A percentile compares a stretch with the other conserved stretches of the same genome.
Evolutionary conservation across 2,797 vertebrate genomes (phyloP).

Genomic region (Benthosema pterotum): DNA sequence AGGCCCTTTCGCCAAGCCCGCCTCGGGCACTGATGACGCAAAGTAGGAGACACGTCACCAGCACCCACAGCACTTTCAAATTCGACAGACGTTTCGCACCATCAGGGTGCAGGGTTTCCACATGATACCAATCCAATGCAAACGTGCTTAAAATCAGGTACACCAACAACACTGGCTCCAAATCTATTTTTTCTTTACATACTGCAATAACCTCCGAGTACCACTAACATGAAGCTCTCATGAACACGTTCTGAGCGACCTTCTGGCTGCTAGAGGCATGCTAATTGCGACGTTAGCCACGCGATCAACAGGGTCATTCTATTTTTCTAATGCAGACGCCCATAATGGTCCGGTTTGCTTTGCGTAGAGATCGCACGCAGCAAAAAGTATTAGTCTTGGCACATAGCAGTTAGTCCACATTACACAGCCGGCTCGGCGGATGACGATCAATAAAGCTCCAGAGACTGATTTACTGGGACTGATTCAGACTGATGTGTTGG

Average conservation of each 20-base stretch:
- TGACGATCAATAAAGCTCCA: conserved; percentile 43
- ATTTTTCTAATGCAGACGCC: conserved; percentile 50
- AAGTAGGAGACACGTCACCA: too few species aligned
- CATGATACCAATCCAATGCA: neutral
- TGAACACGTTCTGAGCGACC: neutral
- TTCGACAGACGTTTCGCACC: too few species aligned
- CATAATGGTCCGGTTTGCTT: conserved; percentile 54
- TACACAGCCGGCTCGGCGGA: conserved; percentile 32
- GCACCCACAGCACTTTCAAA: too few species aligned
- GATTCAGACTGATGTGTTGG: conserved; percentile 75
- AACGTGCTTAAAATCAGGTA: too few species aligned
- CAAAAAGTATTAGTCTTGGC: conserved; percentile 57
- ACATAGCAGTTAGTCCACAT: conserved; percentile 39
- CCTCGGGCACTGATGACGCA: too few species aligned
- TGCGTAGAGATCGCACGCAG: conserved; percentile 57
- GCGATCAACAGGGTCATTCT: conserved; percentile 61
- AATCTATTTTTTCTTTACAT: neutral
- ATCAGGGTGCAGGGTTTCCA: too few species aligned
- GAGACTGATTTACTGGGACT: conserved; percentile 56
- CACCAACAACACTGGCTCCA: neutral
- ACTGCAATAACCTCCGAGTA: too few species aligned
- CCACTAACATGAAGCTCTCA: conserved; percentile 8
- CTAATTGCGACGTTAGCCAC: conserved; percentile 27
- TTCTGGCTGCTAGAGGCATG: conserved; percentile 28
- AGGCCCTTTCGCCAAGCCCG: too few species aligned